phyloP scores from a whole-genome alignment of 64 coral and sea anemone genomes.

The Dendronephthya gigantea region DNA sequence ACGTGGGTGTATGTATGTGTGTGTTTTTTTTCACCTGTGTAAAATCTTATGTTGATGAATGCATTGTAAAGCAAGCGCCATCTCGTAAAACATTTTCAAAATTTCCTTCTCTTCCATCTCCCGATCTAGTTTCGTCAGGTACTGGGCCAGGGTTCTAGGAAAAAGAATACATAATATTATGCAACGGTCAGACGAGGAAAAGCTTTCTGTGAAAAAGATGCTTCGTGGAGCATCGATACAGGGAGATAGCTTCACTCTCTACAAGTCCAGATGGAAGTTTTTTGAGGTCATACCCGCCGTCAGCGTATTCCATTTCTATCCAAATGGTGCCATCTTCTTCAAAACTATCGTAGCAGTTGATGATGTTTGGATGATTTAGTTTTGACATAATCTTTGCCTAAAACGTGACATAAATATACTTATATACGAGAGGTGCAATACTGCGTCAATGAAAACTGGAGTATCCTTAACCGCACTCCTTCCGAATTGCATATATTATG shows the following conservation, averaged over 20 bases:
- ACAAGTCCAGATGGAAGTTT: neutral
- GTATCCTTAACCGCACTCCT: too few relatives aligned
- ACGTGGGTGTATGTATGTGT: too few relatives aligned
- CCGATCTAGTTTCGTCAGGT: constrained; percentile 65
- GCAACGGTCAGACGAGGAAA: neutral
- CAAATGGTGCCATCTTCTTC: constrained; percentile 92
- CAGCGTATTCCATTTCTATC: constrained; percentile 99
- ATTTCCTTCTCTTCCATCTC: constrained; percentile 98
- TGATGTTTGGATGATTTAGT: constrained; percentile 91
- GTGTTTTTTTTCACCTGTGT: constrained; percentile 60
- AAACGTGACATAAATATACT: neutral
- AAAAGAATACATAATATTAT: neutral
- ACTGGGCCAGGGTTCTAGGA: constrained; percentile 74
- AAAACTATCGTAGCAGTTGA: constrained; percentile 99
- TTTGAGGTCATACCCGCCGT: constrained; percentile 70
- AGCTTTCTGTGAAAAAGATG: neutral
- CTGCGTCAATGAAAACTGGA: too few relatives aligned
- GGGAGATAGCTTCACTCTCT: neutral
- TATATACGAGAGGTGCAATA: too few relatives aligned
- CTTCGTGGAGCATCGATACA: neutral
- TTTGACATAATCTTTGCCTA: constrained; percentile 92
- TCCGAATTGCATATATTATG: neutral
- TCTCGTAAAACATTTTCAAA: constrained; percentile 76
- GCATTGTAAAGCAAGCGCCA: constrained; percentile 78
- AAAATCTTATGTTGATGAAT: constrained; percentile 91